These are phyloP conservation scores for Ormyrus pomaceus DNA, from an alignment of 2,888 invertebrate genomes.

Conservation along the genomic window DNA sequence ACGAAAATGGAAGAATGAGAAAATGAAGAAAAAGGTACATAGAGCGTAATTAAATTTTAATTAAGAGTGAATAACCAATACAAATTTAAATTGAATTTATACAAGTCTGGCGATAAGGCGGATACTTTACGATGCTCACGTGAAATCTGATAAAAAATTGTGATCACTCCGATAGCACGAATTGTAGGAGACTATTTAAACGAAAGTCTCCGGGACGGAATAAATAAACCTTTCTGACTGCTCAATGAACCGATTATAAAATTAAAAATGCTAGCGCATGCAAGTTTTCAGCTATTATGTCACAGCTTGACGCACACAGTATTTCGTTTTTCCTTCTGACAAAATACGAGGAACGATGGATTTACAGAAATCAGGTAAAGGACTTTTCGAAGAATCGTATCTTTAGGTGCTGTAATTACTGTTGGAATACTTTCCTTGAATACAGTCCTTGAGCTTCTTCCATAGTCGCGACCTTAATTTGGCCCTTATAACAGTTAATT, in stretches of 20 bases:
- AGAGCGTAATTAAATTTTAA: background rate
- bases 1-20: background rate
- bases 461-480: no score
- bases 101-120: slow-evolving; percentile 10
- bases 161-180: background rate
- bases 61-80: background rate
- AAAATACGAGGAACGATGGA: no score
- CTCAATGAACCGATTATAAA: background rate
- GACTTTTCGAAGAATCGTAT: no score
- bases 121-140: slow-evolving; percentile 13
- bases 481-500: no score
- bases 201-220: background rate
- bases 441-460: no score
- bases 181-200: background rate
- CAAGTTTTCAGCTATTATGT: no score
- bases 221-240: background rate
- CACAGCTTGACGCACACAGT: no score
- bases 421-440: no score
- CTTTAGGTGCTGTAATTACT: no score
- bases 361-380: no score
- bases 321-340: no score
- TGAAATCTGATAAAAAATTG: slow-evolving; percentile 28
- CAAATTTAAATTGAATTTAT: background rate
- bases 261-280: no score
- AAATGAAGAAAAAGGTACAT: background rate